These are phyloP conservation scores for Spermophilus dauricus DNA, from an alignment of 2,113 vertebrate genomes.

Conservation along the genomic window DNA sequence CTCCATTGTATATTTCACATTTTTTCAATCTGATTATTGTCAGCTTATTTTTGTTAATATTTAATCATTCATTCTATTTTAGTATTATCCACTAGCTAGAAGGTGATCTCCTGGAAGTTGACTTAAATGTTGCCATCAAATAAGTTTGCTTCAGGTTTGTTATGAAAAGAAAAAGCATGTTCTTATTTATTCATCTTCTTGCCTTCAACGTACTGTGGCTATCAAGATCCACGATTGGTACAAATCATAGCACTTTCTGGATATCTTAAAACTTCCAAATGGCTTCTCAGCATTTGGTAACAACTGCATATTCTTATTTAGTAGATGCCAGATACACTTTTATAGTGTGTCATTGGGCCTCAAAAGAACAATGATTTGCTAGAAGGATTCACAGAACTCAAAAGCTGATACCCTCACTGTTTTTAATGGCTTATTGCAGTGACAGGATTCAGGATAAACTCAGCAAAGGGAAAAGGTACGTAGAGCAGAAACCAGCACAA, in stretches of 20 bases:
- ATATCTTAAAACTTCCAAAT: slow-evolving; percentile 20
- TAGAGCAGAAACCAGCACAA: background rate
- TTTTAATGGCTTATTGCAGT: background rate
- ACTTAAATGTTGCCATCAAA: background rate
- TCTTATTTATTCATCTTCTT: background rate
- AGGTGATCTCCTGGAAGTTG: background rate
- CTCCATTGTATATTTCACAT: background rate
- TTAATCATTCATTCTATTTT: background rate
- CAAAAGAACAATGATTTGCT: background rate
- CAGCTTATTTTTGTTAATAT: background rate
- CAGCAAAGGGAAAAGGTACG: background rate
- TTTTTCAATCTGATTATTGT: background rate
- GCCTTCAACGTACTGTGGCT: background rate
- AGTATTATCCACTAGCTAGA: background rate
- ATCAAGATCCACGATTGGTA: background rate
- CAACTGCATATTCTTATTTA: background rate
- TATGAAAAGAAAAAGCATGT: background rate
- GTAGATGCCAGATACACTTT: background rate
- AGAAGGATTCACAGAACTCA: background rate
- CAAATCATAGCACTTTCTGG: background rate
- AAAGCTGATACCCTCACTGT: background rate
- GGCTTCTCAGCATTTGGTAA: background rate
- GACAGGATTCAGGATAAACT: background rate
- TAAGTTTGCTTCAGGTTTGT: background rate
- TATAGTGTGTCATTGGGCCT: background rate